Base-by-base conservation (phyloP, 1,140 invertebrate species). In the Teleopsis dalmanni region DNA sequence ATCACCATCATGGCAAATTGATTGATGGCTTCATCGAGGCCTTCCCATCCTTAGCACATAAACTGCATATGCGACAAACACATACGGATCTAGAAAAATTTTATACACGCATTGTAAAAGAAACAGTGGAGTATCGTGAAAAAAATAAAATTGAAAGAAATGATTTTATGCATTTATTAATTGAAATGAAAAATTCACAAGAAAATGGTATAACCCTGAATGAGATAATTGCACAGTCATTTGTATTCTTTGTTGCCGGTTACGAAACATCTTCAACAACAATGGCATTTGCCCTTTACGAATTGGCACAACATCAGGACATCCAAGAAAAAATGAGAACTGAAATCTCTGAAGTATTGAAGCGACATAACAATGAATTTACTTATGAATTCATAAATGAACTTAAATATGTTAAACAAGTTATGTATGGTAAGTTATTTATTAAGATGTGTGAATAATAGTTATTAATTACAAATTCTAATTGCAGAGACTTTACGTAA, bases 201-300 rank as follows among this genome's bases (percentile, higher is more conserved):
- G 3, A 75, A 78, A 43, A 52, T 14, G 35, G 48, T n/a, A 54
- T 63, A 1, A 53, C 55, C 0, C 10, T 56, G 2, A 48, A 60
- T 4, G 62, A 73, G 42, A 56, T 72, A 18, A 49, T 57, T 0
- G 53, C 63, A 6, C 71, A 75, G 7, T 62, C 60, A 0, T 73
- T 72, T 13, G 40, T 59, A 2, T 74, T 74, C 43, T 73, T 80
- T 56, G 48, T 79, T 5, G 81, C 80, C 22, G 81, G 82, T 27
- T 84, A 78, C 55, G 84, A 86, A 42, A 81, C 81, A 0, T 76
- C 81, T 3, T 74, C 81, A 10, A 73, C 72, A 2, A 72, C 75
- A 0, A 59, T 84, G 37, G 55, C 65, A 2, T 79, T 76, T 49
- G 58, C 72, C 0, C 52, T 79, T 0, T 78, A 78, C 54, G 75